phyloP scores from a whole-genome alignment of 2,113 vertebrate genomes.

The Campylomormyrus tamandua region DNA sequence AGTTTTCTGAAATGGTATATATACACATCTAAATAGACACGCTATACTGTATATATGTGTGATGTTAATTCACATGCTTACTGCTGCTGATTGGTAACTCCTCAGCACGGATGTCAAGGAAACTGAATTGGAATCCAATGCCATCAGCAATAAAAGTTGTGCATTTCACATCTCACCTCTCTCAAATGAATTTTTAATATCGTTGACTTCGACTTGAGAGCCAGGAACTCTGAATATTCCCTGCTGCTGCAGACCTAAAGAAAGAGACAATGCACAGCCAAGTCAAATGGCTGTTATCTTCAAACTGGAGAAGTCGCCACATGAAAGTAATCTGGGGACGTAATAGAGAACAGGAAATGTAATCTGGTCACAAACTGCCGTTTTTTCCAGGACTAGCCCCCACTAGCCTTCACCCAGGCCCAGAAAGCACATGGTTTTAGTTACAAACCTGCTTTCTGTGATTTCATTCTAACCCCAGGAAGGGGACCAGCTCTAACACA shows the following conservation, averaged over 20 bases:
- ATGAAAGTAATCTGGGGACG: slow-evolving; percentile 40
- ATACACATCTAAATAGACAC: background rate
- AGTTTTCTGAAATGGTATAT: background rate
- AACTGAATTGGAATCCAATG: background rate
- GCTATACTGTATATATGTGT: background rate
- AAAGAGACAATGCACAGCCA: background rate
- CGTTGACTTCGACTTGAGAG: slow-evolving; percentile 96
- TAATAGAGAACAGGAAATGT: slow-evolving; percentile 49
- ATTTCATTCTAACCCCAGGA: slow-evolving; percentile 58
- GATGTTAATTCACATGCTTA: background rate
- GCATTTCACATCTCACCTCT: slow-evolving; percentile 73
- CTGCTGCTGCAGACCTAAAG: slow-evolving; percentile 89
- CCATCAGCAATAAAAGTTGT: background rate
- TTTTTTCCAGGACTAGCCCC: slow-evolving; percentile 38
- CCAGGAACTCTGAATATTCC: slow-evolving; percentile 96
- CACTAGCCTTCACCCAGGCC: slow-evolving; percentile 28
- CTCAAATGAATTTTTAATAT: slow-evolving; percentile 98
- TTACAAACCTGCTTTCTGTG: slow-evolving; percentile 52
- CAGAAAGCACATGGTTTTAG: slow-evolving; percentile 49
- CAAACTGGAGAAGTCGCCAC: slow-evolving; percentile 5
- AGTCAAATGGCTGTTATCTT: slow-evolving; percentile 8
- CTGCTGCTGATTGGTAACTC: background rate
- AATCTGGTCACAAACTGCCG: slow-evolving; percentile 47
- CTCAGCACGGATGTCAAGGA: background rate
- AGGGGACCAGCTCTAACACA: slow-evolving; percentile 29